Evolutionary conservation across 2,888 invertebrate species (phyloP).

Genomic region (Andricus quercusramuli): DNA sequence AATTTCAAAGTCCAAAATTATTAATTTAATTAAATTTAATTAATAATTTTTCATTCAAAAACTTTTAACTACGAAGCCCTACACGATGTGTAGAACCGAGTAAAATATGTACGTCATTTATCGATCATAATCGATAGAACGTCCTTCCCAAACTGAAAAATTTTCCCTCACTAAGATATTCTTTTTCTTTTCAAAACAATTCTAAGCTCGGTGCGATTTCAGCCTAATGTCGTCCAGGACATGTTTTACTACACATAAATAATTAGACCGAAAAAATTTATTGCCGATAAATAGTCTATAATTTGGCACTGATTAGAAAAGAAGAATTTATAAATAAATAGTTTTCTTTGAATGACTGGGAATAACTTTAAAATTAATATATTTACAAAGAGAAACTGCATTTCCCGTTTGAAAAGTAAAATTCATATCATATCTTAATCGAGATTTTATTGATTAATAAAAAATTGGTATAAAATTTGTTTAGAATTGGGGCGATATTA

Average conservation of each 20-base stretch:
- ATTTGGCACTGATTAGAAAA: background rate
- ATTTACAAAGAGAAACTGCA: slow-evolving; percentile 7
- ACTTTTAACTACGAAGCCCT: slow-evolving; percentile 44
- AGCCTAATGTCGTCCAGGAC: background rate
- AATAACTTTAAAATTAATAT: background rate
- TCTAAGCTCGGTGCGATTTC: slow-evolving; percentile 7
- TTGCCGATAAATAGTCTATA: background rate
- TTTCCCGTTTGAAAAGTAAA: background rate
- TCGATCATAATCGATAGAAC: slow-evolving; percentile 25
- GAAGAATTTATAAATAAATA: background rate
- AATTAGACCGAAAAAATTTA: background rate
- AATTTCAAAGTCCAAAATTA: slow-evolving; percentile 13
- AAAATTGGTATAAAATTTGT: slow-evolving; percentile 7
- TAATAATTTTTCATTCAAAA: slow-evolving; percentile 30
- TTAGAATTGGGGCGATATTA: slow-evolving; percentile 26
- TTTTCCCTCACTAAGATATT: background rate
- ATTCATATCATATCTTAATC: background rate
- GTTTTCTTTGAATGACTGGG: background rate
- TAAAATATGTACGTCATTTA: slow-evolving; percentile 23
- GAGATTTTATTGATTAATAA: background rate
- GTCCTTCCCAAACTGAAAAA: background rate
- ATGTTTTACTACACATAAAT: background rate
- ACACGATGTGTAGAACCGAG: slow-evolving; percentile 30
- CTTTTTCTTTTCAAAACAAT: background rate
- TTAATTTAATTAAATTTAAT: slow-evolving; percentile 14